Percentiles rank a stretch among this genome's conserved stretches.
These are phyloP conservation scores for Prunella strophiata DNA, from an alignment of 2,797 vertebrate genomes.

Conservation along the genomic window DNA sequence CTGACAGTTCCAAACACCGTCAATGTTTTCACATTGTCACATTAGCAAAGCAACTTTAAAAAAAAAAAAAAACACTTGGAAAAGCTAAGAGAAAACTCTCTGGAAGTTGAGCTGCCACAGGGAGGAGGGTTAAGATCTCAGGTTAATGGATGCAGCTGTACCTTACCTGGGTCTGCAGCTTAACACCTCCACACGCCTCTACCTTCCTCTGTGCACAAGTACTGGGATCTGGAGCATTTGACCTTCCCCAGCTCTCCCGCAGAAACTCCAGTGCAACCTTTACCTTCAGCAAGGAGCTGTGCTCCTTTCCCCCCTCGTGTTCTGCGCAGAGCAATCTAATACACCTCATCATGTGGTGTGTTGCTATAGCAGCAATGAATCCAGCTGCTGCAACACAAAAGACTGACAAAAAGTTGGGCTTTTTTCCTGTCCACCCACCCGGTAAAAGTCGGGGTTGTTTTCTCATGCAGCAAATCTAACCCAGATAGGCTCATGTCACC, in stretches of 20 bases:
- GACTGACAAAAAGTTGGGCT: conserved; percentile 82
- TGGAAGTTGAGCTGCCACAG: conserved; percentile 7
- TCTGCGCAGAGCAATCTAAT: conserved; percentile 93
- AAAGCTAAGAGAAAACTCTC: conserved; percentile 44
- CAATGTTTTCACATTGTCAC: background rate
- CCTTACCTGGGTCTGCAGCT: conserved; percentile 77
- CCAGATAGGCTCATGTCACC: conserved; percentile 57
- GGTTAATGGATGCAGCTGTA: background rate
- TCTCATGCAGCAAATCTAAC: conserved; percentile 60
- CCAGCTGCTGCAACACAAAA: conserved; percentile 87
- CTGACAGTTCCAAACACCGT: background rate
- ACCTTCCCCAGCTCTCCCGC: conserved; percentile 57
- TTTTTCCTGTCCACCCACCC: conserved; percentile 72
- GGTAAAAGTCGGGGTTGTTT: conserved; percentile 72
- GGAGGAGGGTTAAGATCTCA: background rate
- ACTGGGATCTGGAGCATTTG: conserved; percentile 58
- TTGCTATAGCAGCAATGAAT: conserved; percentile 94
- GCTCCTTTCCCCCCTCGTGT: conserved; percentile 79
- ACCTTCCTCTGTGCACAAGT: conserved; percentile 5
- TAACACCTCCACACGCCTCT: conserved; percentile 41
- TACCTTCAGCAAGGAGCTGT: conserved; percentile 80
- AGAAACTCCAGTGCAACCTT: conserved; percentile 75
- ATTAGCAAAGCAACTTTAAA: background rate
- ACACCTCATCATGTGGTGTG: conserved; percentile 96
- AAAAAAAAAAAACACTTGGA: background rate